phyloP scores from a whole-genome alignment of 2,888 invertebrate species.

The Brachypterus glaber region DNA sequence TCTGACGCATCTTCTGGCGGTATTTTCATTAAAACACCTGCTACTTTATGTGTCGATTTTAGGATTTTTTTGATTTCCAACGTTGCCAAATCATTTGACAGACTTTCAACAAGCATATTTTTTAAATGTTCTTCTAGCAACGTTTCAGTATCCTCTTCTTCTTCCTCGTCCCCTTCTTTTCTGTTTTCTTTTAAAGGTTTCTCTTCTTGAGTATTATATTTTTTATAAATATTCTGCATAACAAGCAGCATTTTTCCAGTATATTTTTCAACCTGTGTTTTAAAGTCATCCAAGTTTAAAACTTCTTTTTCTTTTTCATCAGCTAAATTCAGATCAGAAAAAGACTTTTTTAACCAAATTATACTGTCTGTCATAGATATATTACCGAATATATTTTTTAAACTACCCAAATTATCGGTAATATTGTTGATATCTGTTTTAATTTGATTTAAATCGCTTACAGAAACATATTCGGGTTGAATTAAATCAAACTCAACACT shows the following conservation, averaged over 20 bases:
- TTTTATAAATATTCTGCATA: conserved; percentile 27
- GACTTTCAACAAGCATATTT: conserved; percentile 51
- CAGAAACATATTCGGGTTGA: conserved; percentile 26
- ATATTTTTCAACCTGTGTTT: conserved; percentile 18
- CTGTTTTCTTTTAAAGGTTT: conserved; percentile 22
- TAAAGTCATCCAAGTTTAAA: conserved; percentile 11
- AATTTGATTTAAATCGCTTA: conserved; percentile 13
- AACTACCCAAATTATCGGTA: conserved; percentile 16
- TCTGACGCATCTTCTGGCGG: conserved; percentile 29
- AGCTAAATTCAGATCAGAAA: conserved; percentile 12
- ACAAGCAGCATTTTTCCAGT: conserved; percentile 20
- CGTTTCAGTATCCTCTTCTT: conserved; percentile 41
- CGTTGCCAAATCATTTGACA: conserved; percentile 50
- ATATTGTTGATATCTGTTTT: conserved; percentile 26
- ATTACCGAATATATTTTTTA: conserved; percentile 25
- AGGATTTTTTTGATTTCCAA: conserved; percentile 46
- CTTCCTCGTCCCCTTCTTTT: conserved; percentile 32
- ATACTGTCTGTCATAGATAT: conserved; percentile 24
- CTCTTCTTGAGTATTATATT: conserved; percentile 16
- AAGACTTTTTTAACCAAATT: conserved; percentile 21
- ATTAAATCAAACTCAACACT: conserved; percentile 26
- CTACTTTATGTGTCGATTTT: conserved; percentile 28
- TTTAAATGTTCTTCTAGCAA: conserved; percentile 59
- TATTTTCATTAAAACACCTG: conserved; percentile 41
- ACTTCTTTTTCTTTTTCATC: conserved; percentile 10